Evolutionary conservation across 2,797 vertebrate species (phyloP), one percentile per base, ranked within the genome.

Genomic region (Prunella strophiata): DNA sequence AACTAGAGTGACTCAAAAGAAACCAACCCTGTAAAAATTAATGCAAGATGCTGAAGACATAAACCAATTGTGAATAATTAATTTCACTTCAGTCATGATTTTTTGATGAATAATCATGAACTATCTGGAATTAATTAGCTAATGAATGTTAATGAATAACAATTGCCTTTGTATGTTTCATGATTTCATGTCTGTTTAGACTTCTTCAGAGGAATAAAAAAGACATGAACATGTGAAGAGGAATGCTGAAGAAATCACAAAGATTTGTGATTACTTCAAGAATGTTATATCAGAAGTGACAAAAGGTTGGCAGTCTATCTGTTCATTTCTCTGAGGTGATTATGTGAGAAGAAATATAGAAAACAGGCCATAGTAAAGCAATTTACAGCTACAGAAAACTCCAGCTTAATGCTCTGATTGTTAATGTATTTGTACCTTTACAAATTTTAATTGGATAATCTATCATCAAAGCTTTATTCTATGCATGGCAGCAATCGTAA

Each of bases 1-100:
- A 67, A 93, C 58, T 5, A 8, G 68, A 89, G 62, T 52, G 77
- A 85, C 93, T 96, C 87, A 92, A 88, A 96, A 96, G 84, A 85
- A 96, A 79, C 88, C 76, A 96, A 84, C 77, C 81, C 90, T 94
- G 22, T 88, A 75, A 95, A 96, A 97, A 96, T 94, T 93, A 96
- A 72, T 97, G 97, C 94, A 96, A 97, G 96, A 93, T 96, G 91
- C 94, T 97, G 84, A 78, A 91, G 57, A 63, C 42, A 72, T 94
- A 97, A 96, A 94, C 79, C 96, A 95, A 92, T 80, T 72, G 82
- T 93, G 89, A 97, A 97, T 97, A 93, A 97, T 97, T 95, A 50
- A 96, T 95, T 82, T 83, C 71, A 79, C 78, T 86, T 18, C 16
- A 90, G 19, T 81, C 93, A 86, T 91, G 72, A 93, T 89, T 76